A percentile compares a stretch with the other conserved stretches of the same genome.
Conservation (phyloP, 2,888 invertebrate species). For the Drosophila meridionalis region DNA sequence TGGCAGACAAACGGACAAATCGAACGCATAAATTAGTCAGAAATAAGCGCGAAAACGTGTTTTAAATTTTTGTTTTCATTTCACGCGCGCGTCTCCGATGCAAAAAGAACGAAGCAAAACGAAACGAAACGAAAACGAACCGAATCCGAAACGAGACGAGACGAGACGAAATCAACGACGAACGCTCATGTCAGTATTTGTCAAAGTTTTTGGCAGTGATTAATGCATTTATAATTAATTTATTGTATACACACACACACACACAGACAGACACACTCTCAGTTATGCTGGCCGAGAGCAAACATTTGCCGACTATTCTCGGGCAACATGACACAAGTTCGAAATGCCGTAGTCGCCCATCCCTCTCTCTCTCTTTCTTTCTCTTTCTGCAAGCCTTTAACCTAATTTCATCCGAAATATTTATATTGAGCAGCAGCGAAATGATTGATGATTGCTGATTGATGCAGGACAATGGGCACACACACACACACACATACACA, state of each 20-base stretch:
- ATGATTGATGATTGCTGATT: conserved; percentile 74
- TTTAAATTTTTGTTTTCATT: conserved; percentile 80
- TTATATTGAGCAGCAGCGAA: conserved; percentile 68
- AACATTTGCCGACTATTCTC: conserved; percentile 50
- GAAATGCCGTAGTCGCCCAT: conserved; percentile 5
- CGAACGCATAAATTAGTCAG: conserved; percentile 78
- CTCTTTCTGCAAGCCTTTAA: conserved; percentile 67
- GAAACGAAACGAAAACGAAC: conserved; percentile 7
- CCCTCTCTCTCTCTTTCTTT: neutral
- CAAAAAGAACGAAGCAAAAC: conserved; percentile 30
- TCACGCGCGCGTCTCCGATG: conserved; percentile 50
- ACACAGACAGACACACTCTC: conserved; percentile 33
- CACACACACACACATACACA: conserved; percentile 1
- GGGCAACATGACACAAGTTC: conserved; percentile 61
- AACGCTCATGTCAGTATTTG: conserved; percentile 82
- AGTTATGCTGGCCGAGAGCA: conserved; percentile 22
- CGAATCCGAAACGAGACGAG: conserved; percentile 9
- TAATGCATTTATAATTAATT: conserved; percentile 83
- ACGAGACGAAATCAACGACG: conserved; percentile 63
- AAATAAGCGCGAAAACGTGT: conserved; percentile 82
- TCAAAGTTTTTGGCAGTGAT: conserved; percentile 82
- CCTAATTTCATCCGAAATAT: conserved; percentile 78
- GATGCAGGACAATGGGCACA: conserved; percentile 60
- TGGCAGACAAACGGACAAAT: conserved; percentile 60
- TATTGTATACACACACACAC: conserved; percentile 62